Base-by-base conservation (phyloP, 2,797 vertebrate species). In the Xenops minutus region DNA sequence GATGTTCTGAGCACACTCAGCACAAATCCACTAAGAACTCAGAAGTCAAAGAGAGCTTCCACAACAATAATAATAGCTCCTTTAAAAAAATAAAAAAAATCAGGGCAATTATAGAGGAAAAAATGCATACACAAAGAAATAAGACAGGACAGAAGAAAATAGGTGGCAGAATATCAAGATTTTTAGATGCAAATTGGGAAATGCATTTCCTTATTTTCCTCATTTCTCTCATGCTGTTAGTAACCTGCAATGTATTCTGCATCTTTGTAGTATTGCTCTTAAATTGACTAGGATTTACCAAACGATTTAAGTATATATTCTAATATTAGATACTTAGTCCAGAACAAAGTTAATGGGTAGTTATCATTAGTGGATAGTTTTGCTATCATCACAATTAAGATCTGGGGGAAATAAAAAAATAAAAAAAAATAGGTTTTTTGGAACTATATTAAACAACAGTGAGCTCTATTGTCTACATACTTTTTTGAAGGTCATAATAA, bases 291-390 rank as follows among this genome's bases (percentile, higher is more conserved):
- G 54, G 69, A 93, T 72, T 97, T 96, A 96, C 24, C 78, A 58
- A 56, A 63, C 7, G 21, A 39, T 85, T 29, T 81, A 94, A 92
- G 69, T 54, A 91, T 32, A 81, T 66, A 71, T 74, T 93, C 71
- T 89, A 96, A 80, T 63, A 88, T 43, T 74, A 91, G 93, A 84
- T 51, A 87, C 54, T 82, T 54, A 89, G 75, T 92, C 43, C 71
- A 89, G 96, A 97, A 89, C 66, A 93, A 93, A 95, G 79, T 96
- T 88, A 94, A 17, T 30, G 44, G 17, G 14, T 19, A 80, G 37
- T 30, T 89, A 93, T 96, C 74, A 79, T 95, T 67, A 94, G 23
- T 72, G 24, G 21, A 34, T 37, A 88, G 30, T 49, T 89, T 68
- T 85, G 58, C 34, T 61, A 64, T 54, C 41, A 49, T 81, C 2